A percentile compares a stretch with the other conserved stretches of the same genome.
Conservation (phyloP, 1,140 invertebrate species). For the Gyrodactylus bullatarudis region DNA sequence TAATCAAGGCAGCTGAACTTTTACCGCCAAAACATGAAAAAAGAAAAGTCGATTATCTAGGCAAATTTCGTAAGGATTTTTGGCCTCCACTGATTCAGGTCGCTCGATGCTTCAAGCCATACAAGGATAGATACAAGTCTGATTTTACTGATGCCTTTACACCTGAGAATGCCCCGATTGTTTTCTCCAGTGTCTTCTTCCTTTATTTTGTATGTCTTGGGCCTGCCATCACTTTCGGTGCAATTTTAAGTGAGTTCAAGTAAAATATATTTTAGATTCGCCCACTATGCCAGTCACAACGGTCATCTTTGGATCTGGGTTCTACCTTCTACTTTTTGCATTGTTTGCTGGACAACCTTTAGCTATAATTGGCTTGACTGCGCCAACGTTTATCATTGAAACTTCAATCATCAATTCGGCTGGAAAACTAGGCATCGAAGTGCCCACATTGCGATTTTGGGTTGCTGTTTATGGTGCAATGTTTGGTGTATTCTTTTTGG, state of each 20-base stretch:
- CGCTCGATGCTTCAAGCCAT: not conserved
- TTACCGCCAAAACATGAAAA: too few relatives aligned
- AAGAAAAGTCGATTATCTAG: not conserved
- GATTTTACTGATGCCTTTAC: conserved; percentile 2
- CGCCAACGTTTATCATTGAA: conserved; percentile 1
- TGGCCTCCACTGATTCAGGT: not conserved
- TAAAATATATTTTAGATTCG: not conserved
- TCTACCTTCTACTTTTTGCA: not conserved
- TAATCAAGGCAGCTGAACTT: not conserved
- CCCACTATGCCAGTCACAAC: not conserved
- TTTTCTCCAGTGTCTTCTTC: not conserved
- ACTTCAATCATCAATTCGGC: not conserved
- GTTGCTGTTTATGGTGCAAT: not conserved
- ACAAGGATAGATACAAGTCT: not conserved
- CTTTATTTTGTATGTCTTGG: not conserved
- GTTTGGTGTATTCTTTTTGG: not conserved
- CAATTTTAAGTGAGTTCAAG: not conserved
- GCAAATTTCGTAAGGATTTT: not conserved
- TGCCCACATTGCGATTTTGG: not conserved
- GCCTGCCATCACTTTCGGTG: conserved; percentile 4
- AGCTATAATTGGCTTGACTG: not conserved
- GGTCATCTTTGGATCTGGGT: not conserved
- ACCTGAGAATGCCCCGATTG: not conserved
- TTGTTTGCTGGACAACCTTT: not conserved
- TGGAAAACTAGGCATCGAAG: not conserved